These are phyloP conservation scores for Boulengeromyrus knoepffleri DNA, from an alignment of 2,113 vertebrate genomes.

Conservation along the genomic window DNA sequence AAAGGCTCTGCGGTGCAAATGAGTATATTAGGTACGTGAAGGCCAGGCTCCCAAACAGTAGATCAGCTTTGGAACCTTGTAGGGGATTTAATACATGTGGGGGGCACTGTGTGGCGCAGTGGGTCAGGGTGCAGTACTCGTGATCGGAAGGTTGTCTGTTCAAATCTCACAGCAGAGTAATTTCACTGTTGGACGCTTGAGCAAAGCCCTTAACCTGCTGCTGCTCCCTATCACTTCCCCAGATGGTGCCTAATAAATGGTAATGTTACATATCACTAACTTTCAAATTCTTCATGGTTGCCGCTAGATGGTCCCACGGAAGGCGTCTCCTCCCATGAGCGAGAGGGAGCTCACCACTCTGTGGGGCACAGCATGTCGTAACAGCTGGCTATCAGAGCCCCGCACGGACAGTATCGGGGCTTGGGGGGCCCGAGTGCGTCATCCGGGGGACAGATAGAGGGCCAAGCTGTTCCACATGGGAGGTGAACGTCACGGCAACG, in stretches of 20 bases:
- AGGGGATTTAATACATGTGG: neutral
- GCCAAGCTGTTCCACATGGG: neutral
- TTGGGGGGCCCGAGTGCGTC: constrained; percentile 5
- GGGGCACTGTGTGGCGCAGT: too few relatives aligned
- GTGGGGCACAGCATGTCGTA: neutral
- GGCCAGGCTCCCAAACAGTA: neutral
- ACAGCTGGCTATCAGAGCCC: neutral
- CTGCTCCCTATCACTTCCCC: neutral
- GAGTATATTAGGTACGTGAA: neutral
- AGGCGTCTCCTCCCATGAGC: neutral
- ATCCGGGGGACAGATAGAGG: neutral
- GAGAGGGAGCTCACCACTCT: neutral
- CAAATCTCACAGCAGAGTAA: neutral
- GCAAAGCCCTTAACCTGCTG: neutral
- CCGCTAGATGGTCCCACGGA: neutral
- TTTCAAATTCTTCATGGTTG: neutral
- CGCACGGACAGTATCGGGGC: neutral
- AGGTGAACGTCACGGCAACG: neutral
- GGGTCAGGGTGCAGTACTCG: neutral
- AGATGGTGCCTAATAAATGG: neutral
- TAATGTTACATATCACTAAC: neutral
- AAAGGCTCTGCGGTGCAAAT: too few relatives aligned
- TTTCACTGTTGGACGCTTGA: neutral
- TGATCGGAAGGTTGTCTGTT: neutral
- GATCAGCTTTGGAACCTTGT: neutral